Evolutionary conservation across 1,140 invertebrate genomes (phyloP).

Genomic region (Drosophila repleta): DNA sequence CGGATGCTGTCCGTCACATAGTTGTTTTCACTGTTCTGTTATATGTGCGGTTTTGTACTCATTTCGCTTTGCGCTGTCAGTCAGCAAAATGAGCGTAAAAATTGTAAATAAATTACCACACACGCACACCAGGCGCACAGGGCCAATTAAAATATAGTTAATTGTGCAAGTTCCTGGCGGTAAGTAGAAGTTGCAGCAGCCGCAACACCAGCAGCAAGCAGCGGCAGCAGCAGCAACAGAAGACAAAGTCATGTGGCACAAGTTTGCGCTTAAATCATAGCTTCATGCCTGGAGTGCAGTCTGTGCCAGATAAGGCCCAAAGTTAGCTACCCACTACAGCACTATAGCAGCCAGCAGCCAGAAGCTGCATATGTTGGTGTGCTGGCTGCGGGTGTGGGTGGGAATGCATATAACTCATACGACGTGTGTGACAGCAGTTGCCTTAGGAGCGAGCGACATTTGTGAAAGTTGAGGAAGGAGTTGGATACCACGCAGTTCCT

Average conservation of each 20-base stretch:
- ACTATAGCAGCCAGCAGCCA: constrained; percentile 26
- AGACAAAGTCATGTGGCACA: constrained; percentile 44
- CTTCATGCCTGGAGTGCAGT: constrained; percentile 52
- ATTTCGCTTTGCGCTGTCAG: constrained; percentile 44
- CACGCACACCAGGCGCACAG: constrained; percentile 18
- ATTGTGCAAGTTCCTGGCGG: constrained; percentile 54
- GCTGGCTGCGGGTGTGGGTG: constrained; percentile 32
- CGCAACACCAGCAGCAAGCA: background rate
- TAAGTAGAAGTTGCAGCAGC: constrained; percentile 34
- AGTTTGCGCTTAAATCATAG: constrained; percentile 61
- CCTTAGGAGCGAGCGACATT: constrained; percentile 24
- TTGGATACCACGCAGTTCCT: background rate
- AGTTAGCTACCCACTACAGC: constrained; percentile 44
- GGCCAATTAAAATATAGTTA: constrained; percentile 64
- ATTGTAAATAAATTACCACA: constrained; percentile 61
- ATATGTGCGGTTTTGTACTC: constrained; percentile 25
- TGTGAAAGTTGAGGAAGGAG: constrained; percentile 13
- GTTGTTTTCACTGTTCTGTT: constrained; percentile 27
- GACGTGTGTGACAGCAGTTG: constrained; percentile 58
- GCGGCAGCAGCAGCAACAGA: constrained; percentile 5
- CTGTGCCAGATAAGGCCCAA: constrained; percentile 56
- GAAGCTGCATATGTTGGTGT: constrained; percentile 33
- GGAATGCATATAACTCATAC: constrained; percentile 57
- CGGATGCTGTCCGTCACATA: constrained; percentile 41
- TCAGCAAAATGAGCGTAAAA: constrained; percentile 62